Conservation (phyloP, 2,888 invertebrate species). For the Tromatobia lineatoria region DNA sequence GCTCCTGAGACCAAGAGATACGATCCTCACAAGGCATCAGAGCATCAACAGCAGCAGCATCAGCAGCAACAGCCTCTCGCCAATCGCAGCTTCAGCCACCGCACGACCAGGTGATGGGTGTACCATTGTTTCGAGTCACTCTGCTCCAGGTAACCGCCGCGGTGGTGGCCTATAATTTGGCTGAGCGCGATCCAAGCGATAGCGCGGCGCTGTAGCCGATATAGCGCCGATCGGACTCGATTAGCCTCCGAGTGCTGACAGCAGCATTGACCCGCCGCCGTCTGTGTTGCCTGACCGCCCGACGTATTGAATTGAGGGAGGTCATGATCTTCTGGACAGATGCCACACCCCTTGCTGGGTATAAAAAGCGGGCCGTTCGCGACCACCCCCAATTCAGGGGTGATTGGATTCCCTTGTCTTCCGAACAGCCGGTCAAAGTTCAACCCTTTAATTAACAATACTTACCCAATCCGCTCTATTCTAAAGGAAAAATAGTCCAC, state of each 20-base stretch:
- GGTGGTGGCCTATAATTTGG: conserved; percentile 76
- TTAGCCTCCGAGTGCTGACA: conserved; percentile 75
- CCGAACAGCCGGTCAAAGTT: background rate
- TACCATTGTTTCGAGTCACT: conserved; percentile 78
- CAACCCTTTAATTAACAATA: conserved; percentile 15
- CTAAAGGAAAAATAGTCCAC: background rate
- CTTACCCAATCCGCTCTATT: background rate
- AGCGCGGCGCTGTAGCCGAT: conserved; percentile 63
- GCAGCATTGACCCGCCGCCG: conserved; percentile 58
- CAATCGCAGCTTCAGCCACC: conserved; percentile 17
- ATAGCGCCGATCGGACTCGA: conserved; percentile 76
- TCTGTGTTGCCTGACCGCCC: conserved; percentile 31
- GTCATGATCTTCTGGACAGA: conserved; percentile 78
- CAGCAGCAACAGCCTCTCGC: conserved; percentile 12
- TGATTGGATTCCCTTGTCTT: conserved; percentile 11
- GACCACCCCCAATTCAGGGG: conserved; percentile 45
- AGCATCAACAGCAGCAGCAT: conserved; percentile 11
- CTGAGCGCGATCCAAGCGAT: conserved; percentile 72
- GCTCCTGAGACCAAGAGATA: conserved; percentile 70
- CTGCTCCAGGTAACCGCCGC: conserved; percentile 51
- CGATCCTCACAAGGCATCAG: conserved; percentile 60
- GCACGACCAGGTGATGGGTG: conserved; percentile 71
- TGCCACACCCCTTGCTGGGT: conserved; percentile 72
- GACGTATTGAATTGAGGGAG: conserved; percentile 76
- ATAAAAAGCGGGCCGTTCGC: conserved; percentile 47